Percentiles rank a stretch among this genome's conserved stretches.
Conservation (phyloP, 1,140 invertebrate genomes). For the Saccostrea echinata region DNA sequence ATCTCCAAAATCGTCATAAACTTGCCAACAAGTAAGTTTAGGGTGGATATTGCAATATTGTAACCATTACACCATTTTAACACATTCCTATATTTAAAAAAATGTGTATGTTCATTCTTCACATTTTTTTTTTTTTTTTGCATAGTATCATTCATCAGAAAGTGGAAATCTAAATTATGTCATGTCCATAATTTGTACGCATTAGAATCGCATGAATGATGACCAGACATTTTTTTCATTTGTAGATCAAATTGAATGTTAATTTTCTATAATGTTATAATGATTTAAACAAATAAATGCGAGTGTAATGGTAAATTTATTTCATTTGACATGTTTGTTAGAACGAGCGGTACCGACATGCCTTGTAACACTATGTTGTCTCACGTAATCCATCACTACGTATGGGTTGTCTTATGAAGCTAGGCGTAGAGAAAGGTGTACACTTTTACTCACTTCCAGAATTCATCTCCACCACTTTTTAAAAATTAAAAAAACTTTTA, state of each 20-base stretch:
- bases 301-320: not conserved
- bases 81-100: not conserved
- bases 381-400: not conserved
- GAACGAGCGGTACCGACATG: not conserved
- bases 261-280: not conserved
- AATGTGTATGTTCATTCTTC: not conserved
- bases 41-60: not conserved
- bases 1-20: not conserved
- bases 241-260: not conserved
- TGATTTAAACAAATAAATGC: not conserved
- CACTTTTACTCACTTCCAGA: not conserved
- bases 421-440: not conserved
- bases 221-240: not conserved
- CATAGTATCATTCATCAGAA: no score
- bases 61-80: not conserved
- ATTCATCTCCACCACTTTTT: not conserved
- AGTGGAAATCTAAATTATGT: no score
- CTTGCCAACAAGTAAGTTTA: not conserved
- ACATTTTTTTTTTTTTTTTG: no score
- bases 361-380: not conserved
- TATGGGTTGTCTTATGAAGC: not conserved
- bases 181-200: no score
- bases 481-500: not conserved
- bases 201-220: not conserved
- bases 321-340: constrained; percentile 9